Evolutionary conservation across 2,113 vertebrate genomes (phyloP).

Genomic region (Crotalus tigris): DNA sequence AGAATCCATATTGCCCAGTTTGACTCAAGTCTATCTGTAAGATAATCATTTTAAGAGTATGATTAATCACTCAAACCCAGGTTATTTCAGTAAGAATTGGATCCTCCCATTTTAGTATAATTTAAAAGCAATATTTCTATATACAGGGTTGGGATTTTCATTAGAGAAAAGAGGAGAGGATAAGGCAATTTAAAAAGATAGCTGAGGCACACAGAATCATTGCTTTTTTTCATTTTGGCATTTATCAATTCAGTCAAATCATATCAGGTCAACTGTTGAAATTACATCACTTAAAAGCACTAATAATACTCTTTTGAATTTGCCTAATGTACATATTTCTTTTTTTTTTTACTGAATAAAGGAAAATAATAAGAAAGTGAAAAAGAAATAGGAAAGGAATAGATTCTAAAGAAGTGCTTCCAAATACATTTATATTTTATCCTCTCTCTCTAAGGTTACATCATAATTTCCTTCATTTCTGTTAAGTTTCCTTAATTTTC

Average conservation of each 20-base stretch:
- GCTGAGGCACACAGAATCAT: too few relatives aligned
- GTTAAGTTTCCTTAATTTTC: background rate
- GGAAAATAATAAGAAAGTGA: background rate
- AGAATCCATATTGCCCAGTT: constrained; percentile 34
- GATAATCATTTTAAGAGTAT: background rate
- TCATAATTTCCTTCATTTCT: background rate
- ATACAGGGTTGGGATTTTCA: background rate
- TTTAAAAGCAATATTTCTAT: background rate
- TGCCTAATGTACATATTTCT: background rate
- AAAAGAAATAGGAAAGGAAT: background rate
- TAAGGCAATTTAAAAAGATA: background rate
- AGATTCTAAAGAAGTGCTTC: background rate
- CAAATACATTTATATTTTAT: background rate
- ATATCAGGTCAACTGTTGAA: background rate
- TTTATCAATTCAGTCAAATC: background rate
- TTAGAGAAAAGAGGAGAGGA: background rate
- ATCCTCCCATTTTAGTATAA: background rate
- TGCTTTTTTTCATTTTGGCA: background rate
- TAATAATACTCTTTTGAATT: background rate
- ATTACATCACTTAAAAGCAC: background rate
- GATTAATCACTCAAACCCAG: background rate
- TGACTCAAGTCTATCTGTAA: background rate
- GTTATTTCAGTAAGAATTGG: background rate
- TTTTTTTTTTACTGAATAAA: background rate
- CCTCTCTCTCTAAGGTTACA: background rate